A percentile compares a stretch with the other conserved stretches of the same genome.
Conservation (phyloP, 2,797 vertebrate species). For the Agapornis canus region DNA sequence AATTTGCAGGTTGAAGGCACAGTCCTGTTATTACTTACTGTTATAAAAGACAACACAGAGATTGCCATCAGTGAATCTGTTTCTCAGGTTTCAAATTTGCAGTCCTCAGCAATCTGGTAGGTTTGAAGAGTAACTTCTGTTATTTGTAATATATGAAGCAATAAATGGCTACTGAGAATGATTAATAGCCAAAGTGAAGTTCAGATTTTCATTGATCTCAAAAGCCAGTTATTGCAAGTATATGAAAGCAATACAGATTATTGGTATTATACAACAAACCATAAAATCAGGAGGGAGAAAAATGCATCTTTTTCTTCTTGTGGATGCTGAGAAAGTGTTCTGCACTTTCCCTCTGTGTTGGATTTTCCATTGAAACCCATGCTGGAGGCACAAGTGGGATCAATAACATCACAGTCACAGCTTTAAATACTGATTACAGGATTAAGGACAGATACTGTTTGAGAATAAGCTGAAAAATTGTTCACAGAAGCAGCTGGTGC, state of each 20-base stretch:
- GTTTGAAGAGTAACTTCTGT: conserved; percentile 26
- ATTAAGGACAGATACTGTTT: conserved; percentile 37
- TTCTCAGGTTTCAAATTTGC: conserved; percentile 36
- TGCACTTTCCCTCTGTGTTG: not conserved
- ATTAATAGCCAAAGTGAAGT: conserved; percentile 56
- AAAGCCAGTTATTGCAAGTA: conserved; percentile 54
- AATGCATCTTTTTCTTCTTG: conserved; percentile 24
- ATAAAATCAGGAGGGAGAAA: conserved; percentile 43
- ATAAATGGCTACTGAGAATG: conserved; percentile 53
- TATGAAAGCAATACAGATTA: conserved; percentile 44
- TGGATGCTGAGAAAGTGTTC: not conserved
- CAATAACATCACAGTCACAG: conserved; percentile 36
- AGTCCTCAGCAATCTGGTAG: conserved; percentile 24
- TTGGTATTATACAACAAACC: conserved; percentile 54
- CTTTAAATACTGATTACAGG: conserved; percentile 65
- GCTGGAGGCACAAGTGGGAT: conserved; percentile 30
- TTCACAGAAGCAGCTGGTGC: conserved; percentile 29
- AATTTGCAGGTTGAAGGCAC: conserved; percentile 23
- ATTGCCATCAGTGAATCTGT: conserved; percentile 10
- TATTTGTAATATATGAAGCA: conserved; percentile 53
- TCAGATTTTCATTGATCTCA: conserved; percentile 41
- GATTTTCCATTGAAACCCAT: conserved; percentile 18
- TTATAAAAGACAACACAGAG: not conserved
- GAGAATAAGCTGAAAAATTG: conserved; percentile 32
- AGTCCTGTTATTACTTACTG: not conserved